Base-by-base conservation (phyloP, 53 echinoderm and acorn worm genomes). In the Holothuria leucospilota region DNA sequence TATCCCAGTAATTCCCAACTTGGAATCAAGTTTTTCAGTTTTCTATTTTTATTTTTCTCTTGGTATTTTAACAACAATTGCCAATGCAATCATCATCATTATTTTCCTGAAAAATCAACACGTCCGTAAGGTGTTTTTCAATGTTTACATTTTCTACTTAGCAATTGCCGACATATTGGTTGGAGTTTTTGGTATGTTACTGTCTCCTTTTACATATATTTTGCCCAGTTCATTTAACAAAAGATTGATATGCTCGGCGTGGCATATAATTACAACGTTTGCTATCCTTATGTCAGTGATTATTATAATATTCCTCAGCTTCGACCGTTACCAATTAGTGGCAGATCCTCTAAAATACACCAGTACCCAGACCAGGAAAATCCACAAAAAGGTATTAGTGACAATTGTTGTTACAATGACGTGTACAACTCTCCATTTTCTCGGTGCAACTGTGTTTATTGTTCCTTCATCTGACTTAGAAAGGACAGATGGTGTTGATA, bases 91-190 rank as follows among this genome's bases (percentile, higher is more conserved):
- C 12, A 27, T 63, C 64, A 63, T 63, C 64, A 24, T 24, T 63
- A 63, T 27, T 23, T 63, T 63, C 64, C 0, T 63, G 64, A 63
- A 9, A 10, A 5, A 27, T 63, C 23, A 18, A 27, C 8, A 23
- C 13, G 64, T 63, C 6, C 64, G 64, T 23, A 63, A 63, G 3
- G 23, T 11, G 20, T 18, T 13, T 27, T 4, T 63, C 6, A 63
- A 63, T 63, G 64, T 78, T 59, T 59, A 78, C 59, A 51, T 59
- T 14, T 58, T 78, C 26, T 78, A 78, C 40, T 28, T 78, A 26
- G 78, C 78, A 0, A 27, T 78, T 13, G 56, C 30, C 16, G 78
- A 78, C 59, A n/a, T 53, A 20, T 28, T 78, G 42, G 78, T 78
- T 14, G 78, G 78, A 78, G 20, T 29, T 13, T 78, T 78, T 28